Base-by-base conservation (phyloP, 2,797 vertebrate species). In the Coregonus suidteri region DNA sequence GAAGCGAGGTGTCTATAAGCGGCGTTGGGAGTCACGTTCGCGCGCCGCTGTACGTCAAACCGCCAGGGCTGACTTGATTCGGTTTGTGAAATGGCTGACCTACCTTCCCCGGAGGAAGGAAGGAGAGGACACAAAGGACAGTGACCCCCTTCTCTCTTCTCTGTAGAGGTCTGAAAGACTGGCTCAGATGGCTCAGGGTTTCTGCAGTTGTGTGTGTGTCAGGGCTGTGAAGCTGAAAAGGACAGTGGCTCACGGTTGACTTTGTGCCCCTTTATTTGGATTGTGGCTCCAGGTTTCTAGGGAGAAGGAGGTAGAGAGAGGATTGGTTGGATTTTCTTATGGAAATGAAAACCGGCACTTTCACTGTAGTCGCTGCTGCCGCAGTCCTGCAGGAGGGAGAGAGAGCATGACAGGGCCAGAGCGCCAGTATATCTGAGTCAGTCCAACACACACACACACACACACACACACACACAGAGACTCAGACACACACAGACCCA, bases 51-150 rank as follows among this genome's bases (percentile, higher is more conserved):
- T 34, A 34, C 31, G 31, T 34, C 3, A 34, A 34, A 34, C 31
- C 31, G 3, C 31, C 31, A 34, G 31, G 81, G 81, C 86, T 85
- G 86, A 90, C 83, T 84, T 82, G 84, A 82, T 79, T 79, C 54
- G 79, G 59, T 86, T 76, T 68, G 30, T 31, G 31, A 34, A 34
- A 34, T 34, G 31, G 31, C 31, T 34, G 31, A 34, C 31, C 31
- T 34, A 34, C 3, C 31, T 34, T 2, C 31, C 31, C 31, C 31
- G 31, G 31, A 14, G 51, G 51, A 14, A 34, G 31, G 31, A 34
- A 34, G 31, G 31, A 34, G 3, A 3, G 31, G 31, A 34, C 31
- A 34, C 0, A 34, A 34, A 34, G 31, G 31, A 34, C 2, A 34
- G 31, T 34, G 31, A 34, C 31, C 31, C 31, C 31, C 31, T 34